phyloP scores from a whole-genome alignment of 2,797 vertebrate species.

The Halcyon badia region DNA sequence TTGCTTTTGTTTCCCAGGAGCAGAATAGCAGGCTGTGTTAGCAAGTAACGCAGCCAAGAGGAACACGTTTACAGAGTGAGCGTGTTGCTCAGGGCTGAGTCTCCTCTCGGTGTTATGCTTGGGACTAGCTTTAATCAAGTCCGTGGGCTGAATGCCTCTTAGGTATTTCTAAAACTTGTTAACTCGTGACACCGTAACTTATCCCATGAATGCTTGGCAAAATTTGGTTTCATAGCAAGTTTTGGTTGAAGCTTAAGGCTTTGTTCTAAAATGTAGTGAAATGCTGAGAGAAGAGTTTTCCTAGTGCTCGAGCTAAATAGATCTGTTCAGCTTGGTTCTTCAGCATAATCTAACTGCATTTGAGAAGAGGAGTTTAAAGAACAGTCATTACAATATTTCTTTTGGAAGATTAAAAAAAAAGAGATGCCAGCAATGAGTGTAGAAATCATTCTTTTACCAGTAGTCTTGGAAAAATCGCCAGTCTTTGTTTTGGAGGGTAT shows the following conservation, averaged over 20 bases:
- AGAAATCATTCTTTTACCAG: not conserved
- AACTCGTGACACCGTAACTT: not conserved
- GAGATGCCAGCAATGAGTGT: not conserved
- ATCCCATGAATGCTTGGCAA: rapidly evolving
- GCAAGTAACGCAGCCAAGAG: not conserved
- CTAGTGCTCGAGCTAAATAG: not conserved
- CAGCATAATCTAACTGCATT: not conserved
- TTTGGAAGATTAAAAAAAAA: not conserved
- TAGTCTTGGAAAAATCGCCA: not conserved
- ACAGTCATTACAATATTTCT: not conserved
- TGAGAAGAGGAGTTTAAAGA: not conserved
- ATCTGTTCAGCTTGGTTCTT: not conserved
- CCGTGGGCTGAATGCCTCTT: not conserved
- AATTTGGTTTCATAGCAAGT: not conserved
- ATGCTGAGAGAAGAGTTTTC: not conserved
- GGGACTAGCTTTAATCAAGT: not conserved
- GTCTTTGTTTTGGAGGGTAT: not conserved
- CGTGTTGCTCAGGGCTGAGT: not conserved
- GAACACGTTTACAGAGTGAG: not conserved
- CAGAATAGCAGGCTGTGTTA: not conserved
- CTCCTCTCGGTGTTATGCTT: rapidly evolving
- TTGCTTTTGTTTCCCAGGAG: not conserved
- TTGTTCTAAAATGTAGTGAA: not conserved
- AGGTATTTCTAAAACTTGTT: not conserved
- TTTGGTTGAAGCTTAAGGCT: not conserved